phyloP scores from a whole-genome alignment of 2,113 vertebrate genomes.

The Epinephelus fuscoguttatus region DNA sequence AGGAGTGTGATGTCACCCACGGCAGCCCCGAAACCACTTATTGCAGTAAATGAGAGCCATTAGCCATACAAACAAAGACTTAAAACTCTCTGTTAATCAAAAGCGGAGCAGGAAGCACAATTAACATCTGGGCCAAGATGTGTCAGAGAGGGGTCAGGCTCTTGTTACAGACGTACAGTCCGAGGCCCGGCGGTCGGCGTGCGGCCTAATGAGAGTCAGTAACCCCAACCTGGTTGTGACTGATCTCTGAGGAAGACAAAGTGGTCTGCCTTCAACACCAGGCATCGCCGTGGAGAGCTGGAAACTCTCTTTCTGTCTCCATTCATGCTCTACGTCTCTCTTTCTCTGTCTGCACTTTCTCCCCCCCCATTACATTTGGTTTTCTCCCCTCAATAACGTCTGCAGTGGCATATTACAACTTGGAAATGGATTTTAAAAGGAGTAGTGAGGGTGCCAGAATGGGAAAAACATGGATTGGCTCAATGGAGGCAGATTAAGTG shows the following conservation, averaged over 20 bases:
- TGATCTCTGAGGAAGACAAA: conserved; percentile 77
- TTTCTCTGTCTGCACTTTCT: conserved; percentile 48
- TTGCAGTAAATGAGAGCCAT: conserved; percentile 79
- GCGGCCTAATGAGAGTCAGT: conserved; percentile 75
- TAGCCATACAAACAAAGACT: conserved; percentile 79
- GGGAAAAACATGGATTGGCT: conserved; percentile 85
- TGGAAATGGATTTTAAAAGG: conserved; percentile 82
- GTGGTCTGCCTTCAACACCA: conserved; percentile 69
- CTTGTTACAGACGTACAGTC: conserved; percentile 64
- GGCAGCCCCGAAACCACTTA: conserved; percentile 75
- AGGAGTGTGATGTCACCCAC: conserved; percentile 76
- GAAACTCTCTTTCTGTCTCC: conserved; percentile 41
- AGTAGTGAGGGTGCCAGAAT: conserved; percentile 75
- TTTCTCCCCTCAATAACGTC: conserved; percentile 73
- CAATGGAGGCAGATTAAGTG: conserved; percentile 73
- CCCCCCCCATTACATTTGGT: conserved; percentile 56
- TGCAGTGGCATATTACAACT: conserved; percentile 80
- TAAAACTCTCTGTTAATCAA: conserved; percentile 78
- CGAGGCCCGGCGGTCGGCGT: conserved; percentile 41
- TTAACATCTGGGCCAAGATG: conserved; percentile 78
- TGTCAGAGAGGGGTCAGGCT: conserved; percentile 76
- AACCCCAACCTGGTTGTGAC: conserved; percentile 65
- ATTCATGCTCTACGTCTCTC: conserved; percentile 28
- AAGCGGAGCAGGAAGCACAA: conserved; percentile 81
- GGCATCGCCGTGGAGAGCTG: conserved; percentile 67